Base-by-base conservation (phyloP, 2,113 vertebrate genomes). In the Entosphenus tridentatus region DNA sequence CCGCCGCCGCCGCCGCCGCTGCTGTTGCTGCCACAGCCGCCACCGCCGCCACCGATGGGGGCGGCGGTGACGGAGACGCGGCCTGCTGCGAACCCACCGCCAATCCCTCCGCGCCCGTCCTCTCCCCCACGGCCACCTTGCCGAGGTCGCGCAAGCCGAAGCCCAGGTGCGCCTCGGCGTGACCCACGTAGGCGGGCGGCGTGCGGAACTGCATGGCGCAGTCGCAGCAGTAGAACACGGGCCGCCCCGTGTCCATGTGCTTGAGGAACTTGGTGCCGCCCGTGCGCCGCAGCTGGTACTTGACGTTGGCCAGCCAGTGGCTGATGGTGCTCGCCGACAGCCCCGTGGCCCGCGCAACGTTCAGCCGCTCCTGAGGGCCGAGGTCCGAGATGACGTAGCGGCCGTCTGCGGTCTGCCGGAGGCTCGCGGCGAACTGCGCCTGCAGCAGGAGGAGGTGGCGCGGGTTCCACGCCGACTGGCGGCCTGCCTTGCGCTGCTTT, bases 281-380 rank as follows among this genome's bases (percentile, higher is more conserved):
- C 75, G 93, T 98, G 85, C 93, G 87, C 79, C 92, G 84, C 68
- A 98, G 81, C 85, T 98, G 93, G 82, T 98, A 98, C 77, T 98
- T 98, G 75, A 98, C 93, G 72, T 98, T 98, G 75, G 93, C 93
- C 76, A 98, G 78, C 93, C 93, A 98, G 79, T 98, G 93, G 80
- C 91, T 96, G 80, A 98, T 98, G 62, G 93, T 98, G 73, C 92
- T 98, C 92, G 96, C 96, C 2, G 93, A 98, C 68, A 95, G 88
- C 69, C 93, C 93, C 1, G 92, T 98, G 79, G 96, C 96, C 72
- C 92, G 84, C 14, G 93, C 96, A 80, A 98, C 90, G 77, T 96
- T 92, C 92, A 97, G 96, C 73, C 93, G 83, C 75, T 98, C 93
- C 81, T 98, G 93, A 21, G 93, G 93, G 80, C 90, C 97, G 78